Evolutionary conservation across 2,113 vertebrate genomes (phyloP).

Genomic region (Apistogramma diplotaenia): DNA sequence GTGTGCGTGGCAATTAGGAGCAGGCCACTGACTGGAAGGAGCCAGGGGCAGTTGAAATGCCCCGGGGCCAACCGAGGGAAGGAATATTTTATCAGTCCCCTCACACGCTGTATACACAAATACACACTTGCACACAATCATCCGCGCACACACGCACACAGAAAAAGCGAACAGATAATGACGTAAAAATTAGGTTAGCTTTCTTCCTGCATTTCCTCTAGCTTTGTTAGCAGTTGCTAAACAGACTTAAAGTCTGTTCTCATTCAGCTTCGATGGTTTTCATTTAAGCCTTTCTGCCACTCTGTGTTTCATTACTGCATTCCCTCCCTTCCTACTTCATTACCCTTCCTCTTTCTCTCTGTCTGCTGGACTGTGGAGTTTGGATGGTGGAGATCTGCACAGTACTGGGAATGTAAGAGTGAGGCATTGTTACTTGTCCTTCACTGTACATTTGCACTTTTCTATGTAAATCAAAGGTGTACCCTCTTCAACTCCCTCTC

Average conservation of each 20-base stretch:
- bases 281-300: conserved; percentile 38
- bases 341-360: conserved; percentile 23
- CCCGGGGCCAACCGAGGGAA: conserved; percentile 88
- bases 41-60: conserved; percentile 93
- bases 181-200: conserved; percentile 69
- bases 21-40: conserved; percentile 91
- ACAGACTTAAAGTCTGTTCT: conserved; percentile 40
- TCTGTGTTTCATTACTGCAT: conserved; percentile 42
- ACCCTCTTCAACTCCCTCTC: not conserved
- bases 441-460: not conserved
- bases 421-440: conserved; percentile 1
- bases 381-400: conserved; percentile 14
- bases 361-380: conserved; percentile 26
- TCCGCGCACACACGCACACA: conserved; percentile 45
- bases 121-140: conserved; percentile 38
- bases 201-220: conserved; percentile 50
- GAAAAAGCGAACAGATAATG: conserved; percentile 65
- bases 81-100: conserved; percentile 73
- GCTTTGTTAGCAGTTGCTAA: conserved; percentile 60
- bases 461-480: not conserved
- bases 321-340: conserved; percentile 32
- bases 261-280: conserved; percentile 60
- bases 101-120: conserved; percentile 71
- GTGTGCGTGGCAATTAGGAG: conserved; percentile 96
- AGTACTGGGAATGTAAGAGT: not conserved